Evolutionary conservation across 2,888 invertebrate species (phyloP).

Genomic region (Drosophila bunnanda): DNA sequence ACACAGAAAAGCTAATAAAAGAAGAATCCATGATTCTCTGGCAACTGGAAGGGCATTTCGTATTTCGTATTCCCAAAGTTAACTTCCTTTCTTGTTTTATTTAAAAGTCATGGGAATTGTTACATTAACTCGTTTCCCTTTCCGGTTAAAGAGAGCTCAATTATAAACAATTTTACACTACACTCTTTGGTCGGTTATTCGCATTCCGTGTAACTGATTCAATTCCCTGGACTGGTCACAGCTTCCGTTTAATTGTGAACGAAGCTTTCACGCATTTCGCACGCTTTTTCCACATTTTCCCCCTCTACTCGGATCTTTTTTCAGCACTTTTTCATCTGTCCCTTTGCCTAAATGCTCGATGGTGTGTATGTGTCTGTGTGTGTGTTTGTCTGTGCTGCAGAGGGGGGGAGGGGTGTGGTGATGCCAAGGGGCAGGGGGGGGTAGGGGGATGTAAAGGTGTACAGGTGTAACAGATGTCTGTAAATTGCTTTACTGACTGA

Average conservation of each 20-base stretch:
- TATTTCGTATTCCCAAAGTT: too few species aligned
- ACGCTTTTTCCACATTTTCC: constrained; percentile 27
- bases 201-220: constrained; percentile 18
- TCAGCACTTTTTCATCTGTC: constrained; percentile 4
- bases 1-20: too few species aligned
- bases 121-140: neutral
- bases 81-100: too few species aligned
- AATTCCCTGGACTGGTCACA: constrained; percentile 28
- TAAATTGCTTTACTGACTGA: constrained; percentile 77
- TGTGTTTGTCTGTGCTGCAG: constrained; percentile 6
- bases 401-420: constrained; percentile 2
- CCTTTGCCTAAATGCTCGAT: constrained; percentile 67
- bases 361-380: constrained; percentile 41
- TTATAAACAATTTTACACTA: constrained; percentile 3
- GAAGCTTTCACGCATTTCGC: constrained; percentile 49
- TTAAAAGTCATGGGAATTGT: neutral
- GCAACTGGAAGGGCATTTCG: too few species aligned
- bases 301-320: constrained; percentile 11
- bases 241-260: constrained; percentile 68
- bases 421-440: neutral
- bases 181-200: neutral
- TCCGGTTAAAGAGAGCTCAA: constrained; percentile 1
- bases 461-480: constrained; percentile 66
- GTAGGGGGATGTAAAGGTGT: neutral
- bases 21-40: too few species aligned